Percentiles rank a stretch among this genome's conserved stretches.
Evolutionary conservation across 2,797 vertebrate species (phyloP).

Genomic region (Podargus strigoides): DNA sequence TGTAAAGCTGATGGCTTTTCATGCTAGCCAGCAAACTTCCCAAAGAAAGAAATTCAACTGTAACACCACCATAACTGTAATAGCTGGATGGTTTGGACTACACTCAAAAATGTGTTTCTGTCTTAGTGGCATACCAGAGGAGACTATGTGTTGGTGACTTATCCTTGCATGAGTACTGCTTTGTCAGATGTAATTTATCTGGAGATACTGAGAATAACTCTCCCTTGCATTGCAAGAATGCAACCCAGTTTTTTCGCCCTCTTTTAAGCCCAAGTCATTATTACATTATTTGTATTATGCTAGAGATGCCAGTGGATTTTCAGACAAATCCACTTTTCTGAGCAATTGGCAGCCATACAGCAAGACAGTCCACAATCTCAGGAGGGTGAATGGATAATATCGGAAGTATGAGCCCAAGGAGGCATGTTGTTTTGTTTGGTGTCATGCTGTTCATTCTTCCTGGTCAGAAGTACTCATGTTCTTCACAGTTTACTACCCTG

Average conservation of each 20-base stretch:
- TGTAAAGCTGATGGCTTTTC: not conserved
- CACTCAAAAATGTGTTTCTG: not conserved
- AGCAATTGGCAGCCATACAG: not conserved
- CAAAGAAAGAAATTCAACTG: not conserved
- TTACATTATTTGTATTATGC: not conserved
- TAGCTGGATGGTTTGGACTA: not conserved
- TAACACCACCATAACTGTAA: not conserved
- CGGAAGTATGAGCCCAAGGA: not conserved
- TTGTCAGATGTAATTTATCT: slow-evolving; percentile 36
- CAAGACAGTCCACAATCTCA: not conserved
- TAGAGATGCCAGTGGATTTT: not conserved
- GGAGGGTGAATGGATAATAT: not conserved
- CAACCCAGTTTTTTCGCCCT: not conserved
- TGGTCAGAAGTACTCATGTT: not conserved
- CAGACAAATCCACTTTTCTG: not conserved
- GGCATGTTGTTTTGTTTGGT: not conserved
- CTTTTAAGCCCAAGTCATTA: not conserved
- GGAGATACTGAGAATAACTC: not conserved
- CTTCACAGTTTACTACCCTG: not conserved
- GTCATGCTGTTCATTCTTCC: not conserved
- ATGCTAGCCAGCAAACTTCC: not conserved
- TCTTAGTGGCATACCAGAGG: slow-evolving; percentile 5
- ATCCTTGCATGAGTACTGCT: not conserved
- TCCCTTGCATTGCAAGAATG: not conserved
- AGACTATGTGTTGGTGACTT: slow-evolving; percentile 1